A percentile compares a stretch with the other conserved stretches of the same genome.
phyloP scores from a whole-genome alignment of 2,113 vertebrate species.

The Alosa alosa region DNA sequence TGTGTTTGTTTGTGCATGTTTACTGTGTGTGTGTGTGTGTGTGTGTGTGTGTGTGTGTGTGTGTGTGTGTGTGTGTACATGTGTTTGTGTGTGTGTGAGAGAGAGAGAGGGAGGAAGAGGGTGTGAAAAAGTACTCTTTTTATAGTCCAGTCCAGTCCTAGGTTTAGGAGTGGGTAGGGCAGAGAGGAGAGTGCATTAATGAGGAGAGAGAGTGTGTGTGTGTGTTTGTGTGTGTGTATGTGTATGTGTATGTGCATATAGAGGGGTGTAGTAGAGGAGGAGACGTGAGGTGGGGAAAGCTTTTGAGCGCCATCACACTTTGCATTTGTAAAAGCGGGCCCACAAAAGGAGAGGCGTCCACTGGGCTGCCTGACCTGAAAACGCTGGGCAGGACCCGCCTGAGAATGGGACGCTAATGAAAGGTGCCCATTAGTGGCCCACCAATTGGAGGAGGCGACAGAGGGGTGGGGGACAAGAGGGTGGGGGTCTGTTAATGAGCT shows the following conservation, averaged over 20 bases:
- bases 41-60: background rate
- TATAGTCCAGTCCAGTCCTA: background rate
- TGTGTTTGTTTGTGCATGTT: background rate
- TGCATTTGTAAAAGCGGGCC: conserved; percentile 66
- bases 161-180: background rate
- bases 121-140: background rate
- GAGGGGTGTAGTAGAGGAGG: conserved; percentile 34
- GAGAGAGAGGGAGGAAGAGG: background rate
- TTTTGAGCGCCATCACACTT: conserved; percentile 59
- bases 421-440: conserved; percentile 57
- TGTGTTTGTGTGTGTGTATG: background rate
- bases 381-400: conserved; percentile 56
- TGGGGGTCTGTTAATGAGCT: conserved; percentile 47
- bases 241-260: background rate
- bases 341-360: conserved; percentile 62
- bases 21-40: background rate
- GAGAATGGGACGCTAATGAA: conserved; percentile 71
- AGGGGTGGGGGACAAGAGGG: background rate
- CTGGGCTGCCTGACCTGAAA: conserved; percentile 59
- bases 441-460: conserved; percentile 41
- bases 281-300: conserved; percentile 27
- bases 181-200: background rate
- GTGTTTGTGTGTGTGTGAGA: background rate
- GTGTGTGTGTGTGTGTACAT: background rate
- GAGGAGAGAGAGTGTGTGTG: background rate